Conservation (phyloP, 2,888 invertebrate genomes). For the Helobdella robusta region DNA sequence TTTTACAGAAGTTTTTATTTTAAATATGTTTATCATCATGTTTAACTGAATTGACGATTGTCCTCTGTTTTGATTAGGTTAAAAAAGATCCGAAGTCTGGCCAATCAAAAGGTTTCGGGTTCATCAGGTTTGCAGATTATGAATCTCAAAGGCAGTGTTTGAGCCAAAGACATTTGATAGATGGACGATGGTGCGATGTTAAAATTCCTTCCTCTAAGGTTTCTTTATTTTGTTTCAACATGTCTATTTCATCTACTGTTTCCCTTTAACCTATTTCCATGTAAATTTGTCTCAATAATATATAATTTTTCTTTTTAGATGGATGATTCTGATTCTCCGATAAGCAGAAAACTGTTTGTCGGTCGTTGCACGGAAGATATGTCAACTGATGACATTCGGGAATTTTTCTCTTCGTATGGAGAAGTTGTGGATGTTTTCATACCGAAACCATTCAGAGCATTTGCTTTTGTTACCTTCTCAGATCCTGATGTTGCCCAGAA, state of each 20-base stretch:
- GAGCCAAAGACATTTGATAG: slow-evolving; percentile 87
- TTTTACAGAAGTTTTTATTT: too few species aligned
- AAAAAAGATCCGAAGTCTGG: slow-evolving; percentile 84
- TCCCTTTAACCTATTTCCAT: not conserved
- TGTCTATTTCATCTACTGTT: not conserved
- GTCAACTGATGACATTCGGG: slow-evolving; percentile 75
- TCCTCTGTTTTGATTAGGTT: too few species aligned
- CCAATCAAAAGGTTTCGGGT: slow-evolving; percentile 95
- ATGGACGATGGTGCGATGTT: slow-evolving; percentile 95
- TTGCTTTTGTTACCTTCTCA: slow-evolving; percentile 76
- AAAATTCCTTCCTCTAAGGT: slow-evolving; percentile 92
- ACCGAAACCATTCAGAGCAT: slow-evolving; percentile 71
- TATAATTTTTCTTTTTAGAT: slow-evolving; percentile 28
- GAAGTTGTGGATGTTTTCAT: slow-evolving; percentile 94
- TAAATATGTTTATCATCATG: too few species aligned
- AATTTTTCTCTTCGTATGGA: slow-evolving; percentile 73
- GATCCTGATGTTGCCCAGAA: slow-evolving; percentile 82
- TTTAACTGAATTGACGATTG: too few species aligned
- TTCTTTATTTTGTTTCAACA: slow-evolving; percentile 26
- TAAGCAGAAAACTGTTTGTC: slow-evolving; percentile 74
- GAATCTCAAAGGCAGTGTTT: slow-evolving; percentile 89
- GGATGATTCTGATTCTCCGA: slow-evolving; percentile 45
- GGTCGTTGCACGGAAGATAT: slow-evolving; percentile 88
- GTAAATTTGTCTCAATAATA: too few species aligned
- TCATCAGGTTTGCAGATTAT: slow-evolving; percentile 87